phyloP scores from a whole-genome alignment of 1,140 invertebrate genomes.

The Drosophila teissieri region DNA sequence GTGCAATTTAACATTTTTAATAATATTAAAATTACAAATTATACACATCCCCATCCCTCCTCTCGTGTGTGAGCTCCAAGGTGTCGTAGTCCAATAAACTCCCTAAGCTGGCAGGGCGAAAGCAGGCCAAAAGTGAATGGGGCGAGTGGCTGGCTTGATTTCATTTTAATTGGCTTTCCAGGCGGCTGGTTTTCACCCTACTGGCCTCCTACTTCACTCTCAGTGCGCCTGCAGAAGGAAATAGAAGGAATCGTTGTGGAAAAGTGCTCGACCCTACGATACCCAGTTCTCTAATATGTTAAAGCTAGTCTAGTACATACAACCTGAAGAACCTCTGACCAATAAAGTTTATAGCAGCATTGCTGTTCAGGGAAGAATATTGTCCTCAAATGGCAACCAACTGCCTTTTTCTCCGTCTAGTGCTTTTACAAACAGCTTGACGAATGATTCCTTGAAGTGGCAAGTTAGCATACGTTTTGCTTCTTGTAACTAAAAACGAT shows the following conservation, averaged over 20 bases:
- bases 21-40: constrained; percentile 82
- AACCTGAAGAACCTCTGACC: too few species aligned
- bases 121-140: constrained; percentile 4
- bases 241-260: too few species aligned
- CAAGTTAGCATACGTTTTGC: not conserved
- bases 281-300: not conserved
- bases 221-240: not conserved
- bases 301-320: not conserved
- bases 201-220: not conserved
- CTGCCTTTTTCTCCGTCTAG: too few species aligned
- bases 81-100: constrained; percentile 72
- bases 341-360: too few species aligned
- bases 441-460: too few species aligned
- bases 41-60: constrained; percentile 28
- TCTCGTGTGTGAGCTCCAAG: constrained; percentile 46
- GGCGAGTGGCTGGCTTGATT: constrained; percentile 39
- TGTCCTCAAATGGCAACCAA: too few species aligned
- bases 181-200: constrained; percentile 25
- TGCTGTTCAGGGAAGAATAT: not conserved
- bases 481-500: constrained; percentile 49
- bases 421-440: too few species aligned
- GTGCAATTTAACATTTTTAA: constrained; percentile 79
- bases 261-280: not conserved
- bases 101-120: constrained; percentile 23
- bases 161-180: constrained; percentile 58